Conservation (phyloP, 2,113 vertebrate species). For the Calidris pugnax region DNA sequence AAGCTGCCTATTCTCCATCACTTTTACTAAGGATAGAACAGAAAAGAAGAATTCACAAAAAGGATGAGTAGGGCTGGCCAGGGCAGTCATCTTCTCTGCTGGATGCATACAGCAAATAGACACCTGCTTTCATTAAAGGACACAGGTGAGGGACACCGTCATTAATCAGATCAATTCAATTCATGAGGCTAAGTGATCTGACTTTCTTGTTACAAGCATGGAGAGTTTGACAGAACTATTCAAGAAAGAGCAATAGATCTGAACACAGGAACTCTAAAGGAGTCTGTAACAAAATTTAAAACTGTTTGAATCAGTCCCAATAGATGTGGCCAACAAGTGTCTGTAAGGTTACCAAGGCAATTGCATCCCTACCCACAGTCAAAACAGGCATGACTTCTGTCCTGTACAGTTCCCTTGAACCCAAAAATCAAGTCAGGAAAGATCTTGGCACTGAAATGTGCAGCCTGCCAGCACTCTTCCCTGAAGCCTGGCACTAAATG, state of each 20-base stretch:
- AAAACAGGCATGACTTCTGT: not conserved
- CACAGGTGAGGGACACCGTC: not conserved
- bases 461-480: not conserved
- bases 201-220: not conserved
- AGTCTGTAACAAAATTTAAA: not conserved
- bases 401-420: not conserved
- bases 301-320: not conserved
- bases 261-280: not conserved
- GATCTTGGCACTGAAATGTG: not conserved
- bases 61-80: not conserved
- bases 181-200: not conserved
- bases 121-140: not conserved
- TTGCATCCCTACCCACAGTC: not conserved
- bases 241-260: not conserved
- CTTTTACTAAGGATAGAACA: not conserved
- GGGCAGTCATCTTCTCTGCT: not conserved
- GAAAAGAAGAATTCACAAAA: not conserved
- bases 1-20: not conserved
- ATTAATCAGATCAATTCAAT: not conserved
- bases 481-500: not conserved
- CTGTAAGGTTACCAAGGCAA: not conserved
- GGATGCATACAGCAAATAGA: not conserved
- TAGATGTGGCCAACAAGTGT: not conserved
- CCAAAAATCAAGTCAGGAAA: not conserved
- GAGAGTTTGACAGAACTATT: not conserved